Percentiles rank a stretch among this genome's conserved stretches.
phyloP scores from a whole-genome alignment of 2,113 vertebrate species.

The Leucosticte australis region DNA sequence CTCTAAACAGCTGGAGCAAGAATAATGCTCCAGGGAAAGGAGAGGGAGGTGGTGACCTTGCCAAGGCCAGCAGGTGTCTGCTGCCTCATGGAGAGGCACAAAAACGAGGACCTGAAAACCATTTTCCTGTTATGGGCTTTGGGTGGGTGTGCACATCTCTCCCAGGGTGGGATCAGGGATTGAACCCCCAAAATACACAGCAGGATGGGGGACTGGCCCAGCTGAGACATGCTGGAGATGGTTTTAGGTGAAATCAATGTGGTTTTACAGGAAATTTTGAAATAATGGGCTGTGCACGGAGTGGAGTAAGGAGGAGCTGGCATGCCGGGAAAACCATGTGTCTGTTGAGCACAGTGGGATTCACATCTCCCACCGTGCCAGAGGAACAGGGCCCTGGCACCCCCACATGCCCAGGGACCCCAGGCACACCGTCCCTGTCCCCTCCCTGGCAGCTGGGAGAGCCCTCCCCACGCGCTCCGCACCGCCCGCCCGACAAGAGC shows the following conservation, averaged over 20 bases:
- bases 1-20: neutral
- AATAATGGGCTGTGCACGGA: rapidly evolving
- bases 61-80: neutral
- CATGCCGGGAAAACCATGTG: rapidly evolving
- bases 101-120: rapidly evolving
- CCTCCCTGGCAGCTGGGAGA: neutral
- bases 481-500: neutral
- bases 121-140: rapidly evolving
- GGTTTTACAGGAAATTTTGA: neutral
- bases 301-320: neutral
- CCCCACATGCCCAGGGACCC: neutral
- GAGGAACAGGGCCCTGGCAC: neutral
- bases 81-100: neutral
- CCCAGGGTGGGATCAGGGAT: neutral
- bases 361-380: rapidly evolving
- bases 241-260: rapidly evolving
- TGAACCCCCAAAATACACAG: neutral
- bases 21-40: neutral
- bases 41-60: neutral
- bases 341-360: rapidly evolving
- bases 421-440: rapidly evolving
- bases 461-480: neutral
- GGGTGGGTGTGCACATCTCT: neutral
- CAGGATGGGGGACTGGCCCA: neutral
- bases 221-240: neutral